phyloP scores from a whole-genome alignment of 2,888 invertebrate genomes.

The Parnassius orleans region DNA sequence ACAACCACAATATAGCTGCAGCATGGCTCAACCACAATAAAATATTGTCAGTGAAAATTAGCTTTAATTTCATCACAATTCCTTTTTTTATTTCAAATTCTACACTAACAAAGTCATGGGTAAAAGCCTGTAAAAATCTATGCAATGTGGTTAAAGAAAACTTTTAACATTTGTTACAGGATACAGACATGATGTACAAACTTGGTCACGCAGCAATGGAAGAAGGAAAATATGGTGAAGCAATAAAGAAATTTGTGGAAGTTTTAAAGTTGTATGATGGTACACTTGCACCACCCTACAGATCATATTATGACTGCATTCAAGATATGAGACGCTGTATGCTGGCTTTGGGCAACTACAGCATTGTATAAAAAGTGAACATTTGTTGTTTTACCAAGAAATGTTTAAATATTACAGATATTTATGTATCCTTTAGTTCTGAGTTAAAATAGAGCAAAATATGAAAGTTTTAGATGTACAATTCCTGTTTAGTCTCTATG shows the following conservation, averaged over 20 bases:
- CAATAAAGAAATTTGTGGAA: conserved; percentile 83
- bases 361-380: conserved; percentile 45
- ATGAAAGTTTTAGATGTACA: too few species aligned
- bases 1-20: too few species aligned
- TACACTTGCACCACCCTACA: conserved; percentile 86
- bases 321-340: conserved; percentile 86
- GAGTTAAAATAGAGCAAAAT: too few species aligned
- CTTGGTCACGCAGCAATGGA: conserved; percentile 82
- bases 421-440: too few species aligned
- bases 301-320: conserved; percentile 87
- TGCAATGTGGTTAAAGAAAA: not conserved
- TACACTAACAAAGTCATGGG: too few species aligned
- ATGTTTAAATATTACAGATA: too few species aligned
- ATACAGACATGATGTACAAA: conserved; percentile 85
- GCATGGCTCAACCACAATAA: too few species aligned
- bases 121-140: too few species aligned
- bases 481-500: too few species aligned
- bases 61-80: too few species aligned
- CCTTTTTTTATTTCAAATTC: too few species aligned
- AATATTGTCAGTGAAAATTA: too few species aligned
- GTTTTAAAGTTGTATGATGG: conserved; percentile 85
- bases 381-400: not conserved
- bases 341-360: conserved; percentile 84
- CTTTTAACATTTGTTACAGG: conserved; percentile 62
- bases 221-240: conserved; percentile 82